Evolutionary conservation across 2,888 invertebrate genomes (phyloP), one percentile per base, ranked within the genome.

Genomic region (Hymenopus coronatus): DNA sequence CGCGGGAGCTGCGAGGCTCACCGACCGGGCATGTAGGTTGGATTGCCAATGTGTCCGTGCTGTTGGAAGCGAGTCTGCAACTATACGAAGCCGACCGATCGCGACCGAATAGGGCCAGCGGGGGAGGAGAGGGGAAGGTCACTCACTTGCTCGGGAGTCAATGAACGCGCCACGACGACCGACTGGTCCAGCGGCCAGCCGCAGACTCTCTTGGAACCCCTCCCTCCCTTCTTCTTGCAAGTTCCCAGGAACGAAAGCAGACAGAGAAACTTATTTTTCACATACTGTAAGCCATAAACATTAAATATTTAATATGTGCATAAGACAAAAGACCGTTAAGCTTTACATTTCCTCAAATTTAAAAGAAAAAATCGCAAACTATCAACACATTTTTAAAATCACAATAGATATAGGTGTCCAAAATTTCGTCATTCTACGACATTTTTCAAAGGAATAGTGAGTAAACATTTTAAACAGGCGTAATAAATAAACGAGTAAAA

Each of bases 111-210:
- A n/a, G n/a, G n/a, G 82, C 82, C 33, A 87, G 20, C 12, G 25
- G 30, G 28, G 12, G 25, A 81, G 82, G 82, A 28, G 25, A 40
- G 14, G 85, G 33, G 88, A 88, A 88, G 88, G 88, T 88, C 88
- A 88, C 88, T 88, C 84, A 88, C 88, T 88, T 81, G 82, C 84
- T 14, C 82, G 82, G 82, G 84, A 88, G 88, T 88, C 88, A 88
- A 88, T 88, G 88, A 88, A 88, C 88, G 88, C 54, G 46, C 54
- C 46, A 70, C 88, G 28, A 30, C 86, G 81, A 54, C 46, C 46
- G 85, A 86, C 28, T 87, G 88, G 88, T 88, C 88, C 88, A 88
- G 88, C 70, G 30, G 82, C 40, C 82, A 81, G 82, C 40, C 82
- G 81, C 87, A 87, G 87, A 87, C 87, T 87, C 87, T 40, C 33